A percentile compares a stretch with the other conserved stretches of the same genome.
These are phyloP conservation scores for Caenorhabditis imperialis DNA, from an alignment of 2,888 invertebrate genomes.

Conservation along the genomic window DNA sequence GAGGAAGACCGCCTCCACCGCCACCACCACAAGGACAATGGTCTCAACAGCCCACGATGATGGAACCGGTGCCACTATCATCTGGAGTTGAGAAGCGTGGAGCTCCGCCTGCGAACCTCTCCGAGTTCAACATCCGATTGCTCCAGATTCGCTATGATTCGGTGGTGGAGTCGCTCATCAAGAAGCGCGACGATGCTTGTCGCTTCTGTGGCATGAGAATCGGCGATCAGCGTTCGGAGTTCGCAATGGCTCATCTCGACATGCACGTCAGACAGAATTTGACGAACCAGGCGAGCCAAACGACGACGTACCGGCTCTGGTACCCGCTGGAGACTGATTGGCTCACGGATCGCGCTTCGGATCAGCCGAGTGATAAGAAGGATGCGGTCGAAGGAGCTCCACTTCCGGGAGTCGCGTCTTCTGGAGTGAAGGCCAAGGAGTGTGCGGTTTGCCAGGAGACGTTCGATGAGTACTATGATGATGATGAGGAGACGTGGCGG, in stretches of 20 bases:
- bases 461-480: conserved; percentile 95
- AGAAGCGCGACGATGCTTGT: conserved; percentile 88
- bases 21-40: background rate
- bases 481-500: conserved; percentile 98
- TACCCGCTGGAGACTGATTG: conserved; percentile 23
- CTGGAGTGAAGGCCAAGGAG: conserved; percentile 79
- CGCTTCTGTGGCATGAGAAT: conserved; percentile 95
- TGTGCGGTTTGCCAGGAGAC: conserved; percentile 93
- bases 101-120: conserved; percentile 79
- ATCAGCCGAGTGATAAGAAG: conserved; percentile 18
- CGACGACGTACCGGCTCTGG: conserved; percentile 27
- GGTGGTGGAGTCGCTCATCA: conserved; percentile 85
- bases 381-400: conserved; percentile 14
- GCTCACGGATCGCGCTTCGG: conserved; percentile 32
- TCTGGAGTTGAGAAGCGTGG: conserved; percentile 35
- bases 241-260: conserved; percentile 86
- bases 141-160: conserved; percentile 83
- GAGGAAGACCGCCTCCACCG: conserved; percentile 10
- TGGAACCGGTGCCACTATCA: conserved; percentile 2
- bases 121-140: conserved; percentile 35
- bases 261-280: conserved; percentile 96
- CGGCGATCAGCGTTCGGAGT: conserved; percentile 79
- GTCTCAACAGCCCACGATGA: background rate
- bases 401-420: conserved; percentile 26
- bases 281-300: background rate